phyloP scores from a whole-genome alignment of 35 echinoderm and acorn worm species.

The Ophiothrix spiculata region DNA sequence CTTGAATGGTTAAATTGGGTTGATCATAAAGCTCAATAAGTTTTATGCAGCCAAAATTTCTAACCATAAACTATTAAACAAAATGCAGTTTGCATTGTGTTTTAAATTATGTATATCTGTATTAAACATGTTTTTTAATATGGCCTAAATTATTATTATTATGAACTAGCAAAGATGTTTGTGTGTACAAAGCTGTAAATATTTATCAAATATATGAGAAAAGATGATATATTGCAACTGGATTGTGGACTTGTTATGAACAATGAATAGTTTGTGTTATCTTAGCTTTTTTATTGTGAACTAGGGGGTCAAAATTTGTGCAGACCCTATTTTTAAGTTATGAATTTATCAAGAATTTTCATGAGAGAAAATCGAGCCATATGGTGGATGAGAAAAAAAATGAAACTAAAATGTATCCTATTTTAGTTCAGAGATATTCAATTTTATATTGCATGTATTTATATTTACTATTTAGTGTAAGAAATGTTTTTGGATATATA shows the following conservation, averaged over 20 bases:
- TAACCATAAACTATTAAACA: constrained; percentile 12
- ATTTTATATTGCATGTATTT: too few relatives aligned
- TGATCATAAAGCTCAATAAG: not conserved
- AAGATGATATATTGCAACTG: not conserved
- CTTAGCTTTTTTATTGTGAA: not conserved
- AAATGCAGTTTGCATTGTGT: constrained; percentile 7
- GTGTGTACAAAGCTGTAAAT: constrained; percentile 3
- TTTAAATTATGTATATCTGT: not conserved
- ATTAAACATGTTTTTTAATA: constrained; percentile 11
- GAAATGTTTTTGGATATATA: too few relatives aligned
- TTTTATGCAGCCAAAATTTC: not conserved
- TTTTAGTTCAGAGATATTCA: too few relatives aligned
- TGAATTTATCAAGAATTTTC: too few relatives aligned
- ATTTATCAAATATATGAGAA: constrained; percentile 11
- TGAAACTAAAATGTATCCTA: too few relatives aligned
- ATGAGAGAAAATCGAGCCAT: too few relatives aligned
- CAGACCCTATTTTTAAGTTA: too few relatives aligned
- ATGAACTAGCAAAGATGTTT: not conserved
- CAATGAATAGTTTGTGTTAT: not conserved
- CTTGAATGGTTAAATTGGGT: not conserved
- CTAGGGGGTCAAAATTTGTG: too few relatives aligned
- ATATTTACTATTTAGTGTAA: too few relatives aligned
- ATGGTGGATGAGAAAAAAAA: too few relatives aligned
- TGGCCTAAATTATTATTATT: constrained; percentile 8
- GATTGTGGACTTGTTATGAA: not conserved